Base-by-base conservation (phyloP, 2,888 invertebrate species). In the Allygus modestus region DNA sequence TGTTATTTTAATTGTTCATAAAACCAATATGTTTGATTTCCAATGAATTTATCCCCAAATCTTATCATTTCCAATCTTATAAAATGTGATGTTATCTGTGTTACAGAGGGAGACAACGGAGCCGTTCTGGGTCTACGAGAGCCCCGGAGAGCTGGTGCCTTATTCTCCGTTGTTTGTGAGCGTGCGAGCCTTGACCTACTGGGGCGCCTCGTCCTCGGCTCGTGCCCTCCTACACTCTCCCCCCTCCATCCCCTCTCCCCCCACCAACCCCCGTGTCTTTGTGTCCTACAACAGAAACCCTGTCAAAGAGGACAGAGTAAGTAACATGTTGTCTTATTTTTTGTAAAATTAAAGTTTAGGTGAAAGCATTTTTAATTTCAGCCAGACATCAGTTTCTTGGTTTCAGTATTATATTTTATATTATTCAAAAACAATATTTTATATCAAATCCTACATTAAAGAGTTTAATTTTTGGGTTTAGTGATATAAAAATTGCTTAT, bases 181-280 rank as follows among this genome's bases (percentile, higher is more conserved):
- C 0, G 93, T 98, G 4, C 93, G 96, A 46, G 95, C 97, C 0
- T 95, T 94, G 89, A 97, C 97, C 0, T 95, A 95, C 88, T 98
- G 98, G 97, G 96, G 96, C 20, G 93, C 94, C 1, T 95, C 96
- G 0, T 91, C 92, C 0, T 92, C 93, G 23, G 93, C 94, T 0
- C 91, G 93, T 0, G 92, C 93, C 0, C 91, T 91, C n/a, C 89
- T 96, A 0, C 93, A 93, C 88, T 96, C 97, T 0, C 98, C 98
- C 0, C 94, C 96, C 86, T 96, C 96, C 12, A 94, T 94, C 28
- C 98, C 98, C 0, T 93, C 94, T 0, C 93, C 93, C 31, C 98
- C 98, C 0, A 91, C 92, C 0, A 92, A 94, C 82, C 93, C 96
- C 0, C 91, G 97, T 65, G 93, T 95, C 7, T 98, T 95, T 89